Conservation (phyloP, 2,113 vertebrate species). For the Ancistrus triradiatus region DNA sequence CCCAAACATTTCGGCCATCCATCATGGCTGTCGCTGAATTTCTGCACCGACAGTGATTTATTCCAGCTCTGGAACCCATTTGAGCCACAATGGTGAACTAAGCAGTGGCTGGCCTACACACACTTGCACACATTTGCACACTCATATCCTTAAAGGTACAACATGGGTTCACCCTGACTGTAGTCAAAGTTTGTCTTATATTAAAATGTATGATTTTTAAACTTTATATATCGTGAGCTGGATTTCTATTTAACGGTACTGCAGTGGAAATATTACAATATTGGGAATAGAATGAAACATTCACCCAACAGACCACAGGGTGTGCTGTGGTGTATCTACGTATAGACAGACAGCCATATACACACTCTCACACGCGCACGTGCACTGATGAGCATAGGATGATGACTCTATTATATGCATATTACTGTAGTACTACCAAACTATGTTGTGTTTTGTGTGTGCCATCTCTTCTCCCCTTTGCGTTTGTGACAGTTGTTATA, state of each 20-base stretch:
- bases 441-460: background rate
- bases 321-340: conserved; percentile 37
- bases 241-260: background rate
- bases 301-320: conserved; percentile 41
- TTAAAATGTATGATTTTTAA: too few species aligned
- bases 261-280: background rate
- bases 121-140: conserved; percentile 3
- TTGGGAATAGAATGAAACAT: conserved; percentile 6
- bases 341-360: conserved; percentile 2
- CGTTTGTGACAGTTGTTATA: conserved; percentile 61
- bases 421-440: too few species aligned
- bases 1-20: conserved; percentile 73
- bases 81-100: conserved; percentile 48
- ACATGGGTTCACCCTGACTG: background rate
- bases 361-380: background rate
- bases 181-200: too few species aligned
- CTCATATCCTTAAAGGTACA: background rate
- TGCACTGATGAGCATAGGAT: too few species aligned
- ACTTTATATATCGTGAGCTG: too few species aligned
- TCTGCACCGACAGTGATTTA: conserved; percentile 77
- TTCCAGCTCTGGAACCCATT: conserved; percentile 69
- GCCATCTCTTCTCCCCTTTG: conserved; percentile 20
- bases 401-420: too few species aligned
- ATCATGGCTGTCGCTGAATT: conserved; percentile 72
- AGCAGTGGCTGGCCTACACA: conserved; percentile 41